Evolutionary conservation across 2,797 vertebrate species (phyloP).

Genomic region (Phalanger gymnotis): DNA sequence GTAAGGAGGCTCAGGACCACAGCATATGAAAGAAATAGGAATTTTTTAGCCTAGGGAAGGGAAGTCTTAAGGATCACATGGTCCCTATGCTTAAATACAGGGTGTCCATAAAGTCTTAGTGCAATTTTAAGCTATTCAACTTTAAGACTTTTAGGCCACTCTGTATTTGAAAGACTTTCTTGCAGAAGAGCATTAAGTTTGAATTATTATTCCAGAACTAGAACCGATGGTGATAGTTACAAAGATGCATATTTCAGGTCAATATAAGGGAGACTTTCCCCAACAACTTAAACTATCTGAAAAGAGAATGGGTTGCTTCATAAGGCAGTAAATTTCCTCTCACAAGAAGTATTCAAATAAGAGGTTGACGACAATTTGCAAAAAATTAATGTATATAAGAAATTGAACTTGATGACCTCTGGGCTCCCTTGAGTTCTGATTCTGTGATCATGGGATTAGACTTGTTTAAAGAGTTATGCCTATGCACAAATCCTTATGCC

Average conservation of each 20-base stretch:
- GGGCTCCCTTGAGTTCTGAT: not conserved
- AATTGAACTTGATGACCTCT: not conserved
- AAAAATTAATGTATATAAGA: not conserved
- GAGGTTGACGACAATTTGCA: not conserved
- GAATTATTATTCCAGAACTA: not conserved
- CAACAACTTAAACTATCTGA: not conserved
- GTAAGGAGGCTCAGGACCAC: not conserved
- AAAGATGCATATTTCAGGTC: not conserved
- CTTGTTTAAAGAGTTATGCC: not conserved
- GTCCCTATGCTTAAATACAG: not conserved
- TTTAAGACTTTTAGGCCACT: not conserved
- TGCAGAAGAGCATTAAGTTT: not conserved
- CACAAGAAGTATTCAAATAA: not conserved
- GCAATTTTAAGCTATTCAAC: not conserved
- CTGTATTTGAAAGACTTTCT: not conserved
- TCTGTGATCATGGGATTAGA: not conserved
- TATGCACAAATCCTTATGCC: not conserved
- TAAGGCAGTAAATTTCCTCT: not conserved
- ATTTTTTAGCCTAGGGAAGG: not conserved
- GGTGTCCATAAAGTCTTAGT: not conserved
- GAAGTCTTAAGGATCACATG: not conserved
- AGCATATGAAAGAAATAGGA: not conserved
- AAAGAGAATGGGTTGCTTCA: not conserved
- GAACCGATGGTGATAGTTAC: not conserved
- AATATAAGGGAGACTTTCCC: not conserved